These are phyloP conservation scores for Dromaius novaehollandiae DNA, from an alignment of 2,113 vertebrate genomes.

Conservation along the genomic window DNA sequence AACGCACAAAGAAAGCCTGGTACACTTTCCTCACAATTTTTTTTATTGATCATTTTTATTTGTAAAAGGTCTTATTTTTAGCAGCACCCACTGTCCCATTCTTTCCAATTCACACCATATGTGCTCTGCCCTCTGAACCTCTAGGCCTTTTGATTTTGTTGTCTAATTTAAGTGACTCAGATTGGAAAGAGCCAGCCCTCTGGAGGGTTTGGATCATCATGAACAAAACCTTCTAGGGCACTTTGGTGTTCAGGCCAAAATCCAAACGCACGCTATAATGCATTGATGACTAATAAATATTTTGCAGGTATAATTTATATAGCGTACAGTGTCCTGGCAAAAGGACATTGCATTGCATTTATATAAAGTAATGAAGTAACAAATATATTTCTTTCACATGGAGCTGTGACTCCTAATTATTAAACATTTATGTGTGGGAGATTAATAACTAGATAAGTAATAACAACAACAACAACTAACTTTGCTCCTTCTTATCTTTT, in stretches of 20 bases:
- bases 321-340: neutral
- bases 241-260: neutral
- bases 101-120: accelerated
- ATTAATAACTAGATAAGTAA: neutral
- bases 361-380: neutral
- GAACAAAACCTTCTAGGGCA: neutral
- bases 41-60: neutral
- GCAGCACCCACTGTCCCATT: neutral
- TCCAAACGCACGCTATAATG: neutral
- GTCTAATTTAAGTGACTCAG: neutral
- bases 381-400: neutral
- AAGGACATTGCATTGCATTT: neutral
- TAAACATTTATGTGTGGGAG: neutral
- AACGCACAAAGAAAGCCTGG: accelerated
- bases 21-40: neutral
- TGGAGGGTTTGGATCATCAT: neutral
- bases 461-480: too few species aligned
- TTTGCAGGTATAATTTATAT: neutral
- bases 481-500: neutral
- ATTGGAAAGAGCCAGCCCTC: neutral
- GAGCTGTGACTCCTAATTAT: neutral
- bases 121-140: neutral
- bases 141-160: neutral
- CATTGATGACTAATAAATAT: neutral
- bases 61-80: neutral